Evolutionary conservation across 2,888 invertebrate genomes (phyloP), one percentile per base, ranked within the genome.

Genomic region (Lingula anatina): DNA sequence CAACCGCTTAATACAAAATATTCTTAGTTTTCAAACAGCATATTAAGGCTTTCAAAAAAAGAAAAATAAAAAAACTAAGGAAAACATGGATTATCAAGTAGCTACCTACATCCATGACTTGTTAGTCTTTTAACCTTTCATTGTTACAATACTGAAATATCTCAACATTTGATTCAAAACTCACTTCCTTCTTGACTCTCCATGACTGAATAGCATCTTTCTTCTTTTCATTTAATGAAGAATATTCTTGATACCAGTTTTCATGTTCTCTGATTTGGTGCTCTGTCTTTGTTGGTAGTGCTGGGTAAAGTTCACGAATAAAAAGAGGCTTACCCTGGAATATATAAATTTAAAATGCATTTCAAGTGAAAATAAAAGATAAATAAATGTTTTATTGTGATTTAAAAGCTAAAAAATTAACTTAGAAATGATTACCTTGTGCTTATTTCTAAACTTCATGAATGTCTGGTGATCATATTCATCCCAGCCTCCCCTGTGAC

Each of bases 391-490:
- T 31, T 31, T 12, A 31, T 12, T 31, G 15, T 15, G 35, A 31
- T 9, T 15, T 12, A 40, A n/a, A 40, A 40, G 18, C 9, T 9
- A 12, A 40, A 18, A 15, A 31, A 31, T n/a, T n/a, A n/a, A n/a
- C n/a, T n/a, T n/a, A n/a, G n/a, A n/a, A n/a, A n/a, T n/a, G n/a
- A 28, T 45, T 55, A 75, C 75, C 65, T 73, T 71, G 44, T 70
- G 67, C 55, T 66, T 64, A 39, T 62, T 67, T 49, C 73, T 54
- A 50, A 68, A 73, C 51, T 70, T 71, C 7, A 76, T 61, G 49
- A 75, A 76, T 21, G 72, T 72, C 25, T 66, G 64, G 57, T 76
- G 75, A 56, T 76, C 76, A 53, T 75, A 71, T 44, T 75, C 75
- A 57, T 75, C 75, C 76, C 76, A 76, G 2, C 75, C 75, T 31